Conservation (phyloP, 2,113 vertebrate species). For the Heptranchias perlo region DNA sequence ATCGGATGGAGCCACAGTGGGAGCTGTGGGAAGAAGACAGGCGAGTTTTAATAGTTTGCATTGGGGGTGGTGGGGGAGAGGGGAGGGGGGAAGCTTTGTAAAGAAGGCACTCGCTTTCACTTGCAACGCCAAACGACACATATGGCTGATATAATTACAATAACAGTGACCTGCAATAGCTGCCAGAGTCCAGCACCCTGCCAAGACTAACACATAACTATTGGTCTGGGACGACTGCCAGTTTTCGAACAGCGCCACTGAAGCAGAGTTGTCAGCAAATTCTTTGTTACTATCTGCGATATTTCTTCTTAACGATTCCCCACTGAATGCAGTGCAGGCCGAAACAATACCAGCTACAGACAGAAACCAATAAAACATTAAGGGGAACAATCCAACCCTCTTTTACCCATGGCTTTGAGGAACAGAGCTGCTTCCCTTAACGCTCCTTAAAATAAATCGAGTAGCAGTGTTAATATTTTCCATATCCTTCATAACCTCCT, state of each 20-base stretch:
- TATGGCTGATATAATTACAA: conserved; percentile 45
- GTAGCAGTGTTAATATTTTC: background rate
- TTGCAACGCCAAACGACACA: conserved; percentile 47
- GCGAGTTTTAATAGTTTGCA: background rate
- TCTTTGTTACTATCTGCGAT: conserved; percentile 28
- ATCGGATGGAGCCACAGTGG: conserved; percentile 89
- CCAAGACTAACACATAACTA: conserved; percentile 56
- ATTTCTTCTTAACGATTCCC: background rate
- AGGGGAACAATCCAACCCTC: background rate
- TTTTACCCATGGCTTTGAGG: background rate
- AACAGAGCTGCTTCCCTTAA: background rate
- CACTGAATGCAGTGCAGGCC: background rate
- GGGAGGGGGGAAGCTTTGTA: background rate
- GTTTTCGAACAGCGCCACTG: conserved; percentile 37
- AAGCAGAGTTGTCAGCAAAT: conserved; percentile 13
- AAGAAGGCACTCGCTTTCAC: background rate
- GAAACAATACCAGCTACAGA: background rate
- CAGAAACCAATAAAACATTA: background rate
- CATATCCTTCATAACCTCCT: background rate
- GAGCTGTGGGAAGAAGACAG: conserved; percentile 57
- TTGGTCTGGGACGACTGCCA: conserved; percentile 43
- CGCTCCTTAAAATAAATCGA: background rate
- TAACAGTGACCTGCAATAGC: conserved; percentile 50
- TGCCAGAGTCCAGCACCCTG: conserved; percentile 47
- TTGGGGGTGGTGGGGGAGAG: too few relatives aligned